Conservation (phyloP, 2,888 invertebrate species). For the Neocrepidodera transversa region DNA sequence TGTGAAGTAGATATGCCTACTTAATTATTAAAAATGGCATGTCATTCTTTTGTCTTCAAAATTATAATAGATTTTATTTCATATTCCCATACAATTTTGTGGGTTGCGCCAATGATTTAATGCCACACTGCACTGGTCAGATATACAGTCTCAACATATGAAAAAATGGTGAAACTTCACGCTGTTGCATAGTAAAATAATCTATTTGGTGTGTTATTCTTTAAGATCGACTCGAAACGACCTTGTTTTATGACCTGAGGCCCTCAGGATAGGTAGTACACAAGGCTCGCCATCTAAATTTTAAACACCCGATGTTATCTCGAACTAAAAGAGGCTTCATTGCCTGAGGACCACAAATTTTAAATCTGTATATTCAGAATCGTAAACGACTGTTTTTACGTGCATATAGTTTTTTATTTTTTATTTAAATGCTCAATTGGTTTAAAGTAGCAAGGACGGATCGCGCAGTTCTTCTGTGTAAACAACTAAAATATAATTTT, state of each 20-base stretch:
- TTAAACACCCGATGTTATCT: slow-evolving; percentile 15
- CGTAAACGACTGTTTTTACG: neutral
- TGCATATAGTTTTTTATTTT: neutral
- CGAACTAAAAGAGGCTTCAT: slow-evolving; percentile 1
- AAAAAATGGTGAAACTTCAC: slow-evolving; percentile 10
- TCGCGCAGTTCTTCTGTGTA: too few relatives aligned
- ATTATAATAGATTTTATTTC: too few relatives aligned
- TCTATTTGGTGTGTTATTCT: slow-evolving; percentile 17
- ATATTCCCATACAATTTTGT: too few relatives aligned
- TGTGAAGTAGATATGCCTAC: too few relatives aligned
- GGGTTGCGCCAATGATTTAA: neutral
- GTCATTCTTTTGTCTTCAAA: too few relatives aligned
- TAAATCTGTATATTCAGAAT: neutral
- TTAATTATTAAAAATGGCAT: too few relatives aligned
- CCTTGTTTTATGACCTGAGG: slow-evolving; percentile 15
- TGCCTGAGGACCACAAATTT: slow-evolving; percentile 3
- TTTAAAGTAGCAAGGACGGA: neutral
- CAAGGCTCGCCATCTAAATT: slow-evolving; percentile 6
- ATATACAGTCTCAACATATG: slow-evolving; percentile 12
- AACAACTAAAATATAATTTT: too few relatives aligned
- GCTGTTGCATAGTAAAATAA: slow-evolving; percentile 18
- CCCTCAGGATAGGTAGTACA: slow-evolving; percentile 9
- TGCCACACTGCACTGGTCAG: slow-evolving; percentile 14
- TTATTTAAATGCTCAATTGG: neutral
- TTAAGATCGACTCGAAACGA: slow-evolving; percentile 10